Evolutionary conservation across 2,797 vertebrate species (phyloP), one percentile per base, ranked within the genome.

Genomic region (Eupleurogrammus muticus): DNA sequence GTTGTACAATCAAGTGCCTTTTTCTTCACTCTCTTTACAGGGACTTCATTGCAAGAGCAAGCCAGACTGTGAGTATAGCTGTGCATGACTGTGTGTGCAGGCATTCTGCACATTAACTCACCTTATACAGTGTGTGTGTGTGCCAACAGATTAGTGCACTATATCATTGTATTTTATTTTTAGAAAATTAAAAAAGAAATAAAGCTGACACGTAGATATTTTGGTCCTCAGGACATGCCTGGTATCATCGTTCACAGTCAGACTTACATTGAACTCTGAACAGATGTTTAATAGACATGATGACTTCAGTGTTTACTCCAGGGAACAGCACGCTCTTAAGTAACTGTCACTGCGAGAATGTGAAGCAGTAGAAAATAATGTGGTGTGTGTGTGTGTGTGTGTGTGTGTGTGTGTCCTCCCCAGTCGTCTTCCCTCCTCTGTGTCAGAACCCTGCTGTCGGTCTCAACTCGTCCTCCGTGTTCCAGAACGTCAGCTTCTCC

Each of bases 31-130:
- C 17, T 80, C 21, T 16, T 73, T 40, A 21, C 81, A 95, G 94
- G 93, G 90, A 35, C 89, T 94, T 3, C 74, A 62, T n/a, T 95
- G 93, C 87, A 93, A 55, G 50, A 66, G 21, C 47, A 91, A 79
- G 49, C 59, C 71, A 55, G 14, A 73, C 0, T 58, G 93, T 94
- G 48, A 95, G 93, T 92, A 86, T 17, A 14, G n/a, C 54, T n/a
- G 8, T 0, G 0, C 4, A 1, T 16, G 8, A 2, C 34, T 32
- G 20, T 35, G 32, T 51, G 36, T 51, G 10, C 47, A 54, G 1
- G 7, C 28, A 57, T 55, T 36, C 4, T 32, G 10, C 46, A 38
- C 42, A 66, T 52, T 28, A 8, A 20, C 9, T 52, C 1, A 32
- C 21, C 6, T 8, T 17, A 21, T 21, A 2, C n/a, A 20, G 1